Evolutionary conservation across 2,888 invertebrate species (phyloP).

Genomic region (Vesta saturnalis): DNA sequence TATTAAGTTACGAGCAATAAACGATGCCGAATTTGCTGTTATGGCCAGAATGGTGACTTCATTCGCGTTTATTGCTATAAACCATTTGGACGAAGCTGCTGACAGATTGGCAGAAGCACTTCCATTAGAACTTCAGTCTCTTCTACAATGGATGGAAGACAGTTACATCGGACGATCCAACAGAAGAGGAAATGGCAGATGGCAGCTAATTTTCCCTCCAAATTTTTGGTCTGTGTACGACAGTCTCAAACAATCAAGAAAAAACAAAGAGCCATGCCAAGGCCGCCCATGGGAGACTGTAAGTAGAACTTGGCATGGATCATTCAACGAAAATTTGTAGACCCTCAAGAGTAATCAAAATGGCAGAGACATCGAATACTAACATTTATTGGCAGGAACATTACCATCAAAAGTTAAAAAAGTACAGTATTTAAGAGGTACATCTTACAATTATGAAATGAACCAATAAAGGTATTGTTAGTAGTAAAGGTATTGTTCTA

Average conservation of each 20-base stretch:
- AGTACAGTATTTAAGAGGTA: no score
- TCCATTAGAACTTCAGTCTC: neutral
- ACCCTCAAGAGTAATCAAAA: no score
- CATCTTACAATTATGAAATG: no score
- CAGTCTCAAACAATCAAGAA: neutral
- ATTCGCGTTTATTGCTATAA: neutral
- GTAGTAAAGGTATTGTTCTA: no score
- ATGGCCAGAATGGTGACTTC: neutral
- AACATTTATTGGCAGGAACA: no score
- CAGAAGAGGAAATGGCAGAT: neutral
- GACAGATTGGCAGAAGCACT: neutral
- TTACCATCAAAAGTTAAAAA: no score
- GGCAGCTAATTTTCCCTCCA: neutral
- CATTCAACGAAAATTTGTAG: neutral
- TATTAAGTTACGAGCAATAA: no score
- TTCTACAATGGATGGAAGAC: neutral
- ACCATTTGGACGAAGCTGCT: neutral
- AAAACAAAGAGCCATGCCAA: slow-evolving; percentile 2
- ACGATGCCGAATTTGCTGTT: slow-evolving; percentile 3
- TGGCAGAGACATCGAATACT: no score
- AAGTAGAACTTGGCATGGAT: no score
- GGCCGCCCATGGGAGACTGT: no score
- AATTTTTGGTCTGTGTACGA: neutral
- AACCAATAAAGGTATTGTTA: no score
- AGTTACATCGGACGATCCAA: neutral